Evolutionary conservation across 2,888 invertebrate species (phyloP).

Genomic region (Palloptera scutellata): DNA sequence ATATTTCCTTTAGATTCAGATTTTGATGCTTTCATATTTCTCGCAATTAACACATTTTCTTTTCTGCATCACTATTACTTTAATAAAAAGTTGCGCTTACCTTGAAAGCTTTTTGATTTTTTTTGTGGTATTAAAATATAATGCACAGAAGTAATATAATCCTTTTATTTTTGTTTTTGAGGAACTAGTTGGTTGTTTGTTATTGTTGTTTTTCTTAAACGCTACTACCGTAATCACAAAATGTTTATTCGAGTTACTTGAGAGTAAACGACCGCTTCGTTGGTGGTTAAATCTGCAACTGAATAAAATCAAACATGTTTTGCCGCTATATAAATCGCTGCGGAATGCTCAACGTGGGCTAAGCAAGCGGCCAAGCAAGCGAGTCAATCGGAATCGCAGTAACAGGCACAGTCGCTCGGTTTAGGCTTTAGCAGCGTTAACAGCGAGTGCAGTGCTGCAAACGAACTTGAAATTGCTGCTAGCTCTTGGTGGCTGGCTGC

Average conservation of each 20-base stretch:
- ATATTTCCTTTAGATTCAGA: too few relatives aligned
- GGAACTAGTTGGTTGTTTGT: slow-evolving; percentile 23
- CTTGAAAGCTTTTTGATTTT: slow-evolving; percentile 36
- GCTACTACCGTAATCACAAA: slow-evolving; percentile 9
- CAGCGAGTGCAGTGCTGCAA: too few relatives aligned
- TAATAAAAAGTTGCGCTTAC: slow-evolving; percentile 38
- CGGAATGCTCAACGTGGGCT: too few relatives aligned
- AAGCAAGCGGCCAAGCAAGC: too few relatives aligned
- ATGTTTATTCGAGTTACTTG: background rate
- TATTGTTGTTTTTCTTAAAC: slow-evolving; percentile 5
- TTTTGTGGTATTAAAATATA: slow-evolving; percentile 19
- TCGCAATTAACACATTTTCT: background rate
- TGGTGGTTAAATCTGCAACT: slow-evolving; percentile 60
- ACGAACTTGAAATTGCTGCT: too few relatives aligned
- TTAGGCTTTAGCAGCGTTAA: too few relatives aligned
- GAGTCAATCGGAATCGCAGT: too few relatives aligned
- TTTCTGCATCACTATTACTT: background rate
- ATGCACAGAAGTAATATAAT: slow-evolving; percentile 21
- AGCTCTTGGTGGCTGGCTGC: too few relatives aligned
- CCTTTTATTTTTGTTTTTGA: slow-evolving; percentile 19
- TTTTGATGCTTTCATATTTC: too few relatives aligned
- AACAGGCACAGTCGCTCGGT: too few relatives aligned
- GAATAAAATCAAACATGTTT: slow-evolving; percentile 60
- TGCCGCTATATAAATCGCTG: slow-evolving; percentile 56
- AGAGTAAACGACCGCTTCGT: slow-evolving; percentile 39